Base-by-base conservation (phyloP, 2,113 vertebrate genomes). In the Mirounga angustirostris region DNA sequence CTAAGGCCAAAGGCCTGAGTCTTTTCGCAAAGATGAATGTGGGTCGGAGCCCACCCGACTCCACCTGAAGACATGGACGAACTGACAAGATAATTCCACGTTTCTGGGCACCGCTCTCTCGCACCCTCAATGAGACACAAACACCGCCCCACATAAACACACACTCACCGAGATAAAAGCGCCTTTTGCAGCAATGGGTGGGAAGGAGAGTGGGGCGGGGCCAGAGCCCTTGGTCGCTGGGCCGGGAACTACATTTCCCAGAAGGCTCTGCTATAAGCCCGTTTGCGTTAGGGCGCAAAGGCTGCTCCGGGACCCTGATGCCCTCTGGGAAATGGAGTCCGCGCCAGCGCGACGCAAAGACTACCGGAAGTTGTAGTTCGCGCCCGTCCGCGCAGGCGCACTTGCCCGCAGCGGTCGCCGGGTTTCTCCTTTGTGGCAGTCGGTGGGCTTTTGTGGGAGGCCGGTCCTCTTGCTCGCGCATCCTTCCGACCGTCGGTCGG, bases 331-430 rank as follows among this genome's bases (percentile, higher is more conserved):
- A 46, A 46, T 63, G 3, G 5, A 89, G 43, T 63, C 5, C 16
- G 18, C 19, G 43, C n/a, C 56, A 15, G n/a, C 12, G 33, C n/a
- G 26, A 59, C 50, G 87, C 78, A 74, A 89, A 58, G 90, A 5
- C 28, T 65, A 36, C 24, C 7, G 94, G 94, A 59, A 67, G 8
- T 65, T 46, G 94, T 91, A 84, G 94, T 95, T 84, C 22, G 21
- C 61, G 1, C 50, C 36, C 6, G 36, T 36, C 28, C 22, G 80
- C 94, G 94, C 94, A 95, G 88, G 59, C 88, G 94, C 69, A 91
- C 24, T 74, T 56, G 30, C 4, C 24, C 36, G 43, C 24, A 22
- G 59, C 30, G 2, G 36, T 26, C 13, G 26, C 7, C 2, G 15
- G 28, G 36, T 11, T 50, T 16, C 36, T 71, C 7, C 61, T 91